phyloP scores from a whole-genome alignment of 2,113 vertebrate genomes.

The Pterophyllum scalare region DNA sequence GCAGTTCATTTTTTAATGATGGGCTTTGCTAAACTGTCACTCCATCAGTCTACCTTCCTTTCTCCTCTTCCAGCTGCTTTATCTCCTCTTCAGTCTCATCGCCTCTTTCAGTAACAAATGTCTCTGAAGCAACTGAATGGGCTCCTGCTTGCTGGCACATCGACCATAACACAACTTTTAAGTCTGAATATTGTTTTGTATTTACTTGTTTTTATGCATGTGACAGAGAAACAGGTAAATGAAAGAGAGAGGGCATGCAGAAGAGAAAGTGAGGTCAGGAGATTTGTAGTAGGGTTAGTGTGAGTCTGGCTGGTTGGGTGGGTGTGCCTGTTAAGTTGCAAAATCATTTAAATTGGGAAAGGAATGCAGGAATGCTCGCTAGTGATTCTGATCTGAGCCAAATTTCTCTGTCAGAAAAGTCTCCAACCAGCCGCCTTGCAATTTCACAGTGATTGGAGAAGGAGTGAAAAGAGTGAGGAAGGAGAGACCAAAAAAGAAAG shows the following conservation, averaged over 20 bases:
- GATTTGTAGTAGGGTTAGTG: constrained; percentile 32
- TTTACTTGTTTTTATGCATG: constrained; percentile 14
- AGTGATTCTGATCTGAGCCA: constrained; percentile 69
- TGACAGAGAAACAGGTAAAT: constrained; percentile 5
- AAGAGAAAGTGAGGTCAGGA: constrained; percentile 30
- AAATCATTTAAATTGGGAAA: constrained; percentile 73
- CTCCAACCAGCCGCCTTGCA: constrained; percentile 65
- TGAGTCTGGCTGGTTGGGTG: constrained; percentile 43
- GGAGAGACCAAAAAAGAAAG: constrained; percentile 32
- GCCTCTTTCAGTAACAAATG: constrained; percentile 15
- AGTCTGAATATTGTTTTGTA: constrained; percentile 23
- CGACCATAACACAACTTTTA: constrained; percentile 5
- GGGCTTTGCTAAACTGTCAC: constrained; percentile 14
- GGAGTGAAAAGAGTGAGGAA: constrained; percentile 36
- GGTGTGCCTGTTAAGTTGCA: constrained; percentile 62
- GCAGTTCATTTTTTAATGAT: constrained; percentile 32
- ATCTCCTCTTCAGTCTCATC: constrained; percentile 6
- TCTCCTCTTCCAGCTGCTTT: constrained; percentile 10
- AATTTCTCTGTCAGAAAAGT: constrained; percentile 71
- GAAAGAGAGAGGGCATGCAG: constrained; percentile 3
- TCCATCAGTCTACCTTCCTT: constrained; percentile 10
- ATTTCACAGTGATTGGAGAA: constrained; percentile 79
- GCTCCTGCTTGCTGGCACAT: constrained; percentile 28
- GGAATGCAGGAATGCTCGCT: constrained; percentile 62
- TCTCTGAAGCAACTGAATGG: constrained; percentile 18